These are phyloP conservation scores for Hippocampus zosterae DNA, from an alignment of 2,113 vertebrate species.

Conservation along the genomic window DNA sequence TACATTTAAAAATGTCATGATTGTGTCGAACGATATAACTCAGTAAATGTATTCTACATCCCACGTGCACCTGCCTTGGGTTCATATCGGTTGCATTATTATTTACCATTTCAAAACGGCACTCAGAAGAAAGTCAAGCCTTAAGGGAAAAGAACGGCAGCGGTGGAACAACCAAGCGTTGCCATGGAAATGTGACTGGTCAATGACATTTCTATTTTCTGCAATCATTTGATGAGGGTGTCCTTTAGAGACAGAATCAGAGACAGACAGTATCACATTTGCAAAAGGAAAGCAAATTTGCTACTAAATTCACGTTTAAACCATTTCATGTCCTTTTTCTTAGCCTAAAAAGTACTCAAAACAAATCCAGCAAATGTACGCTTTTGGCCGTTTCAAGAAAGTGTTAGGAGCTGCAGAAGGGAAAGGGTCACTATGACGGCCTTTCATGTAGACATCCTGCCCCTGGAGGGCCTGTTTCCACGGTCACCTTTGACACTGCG, in stretches of 20 bases:
- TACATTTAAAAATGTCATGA: neutral
- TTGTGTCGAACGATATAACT: neutral
- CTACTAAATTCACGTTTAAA: neutral
- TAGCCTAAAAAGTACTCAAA: neutral
- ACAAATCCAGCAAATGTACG: neutral
- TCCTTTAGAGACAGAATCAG: slow-evolving; percentile 31
- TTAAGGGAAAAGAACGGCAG: neutral
- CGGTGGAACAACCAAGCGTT: slow-evolving; percentile 26
- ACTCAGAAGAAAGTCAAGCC: neutral
- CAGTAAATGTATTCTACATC: neutral
- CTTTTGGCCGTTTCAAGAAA: neutral
- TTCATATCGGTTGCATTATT: neutral
- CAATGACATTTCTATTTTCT: slow-evolving; percentile 16
- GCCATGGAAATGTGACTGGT: slow-evolving; percentile 29
- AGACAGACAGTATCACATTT: slow-evolving; percentile 13
- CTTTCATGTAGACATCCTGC: slow-evolving; percentile 12
- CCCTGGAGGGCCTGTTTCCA: slow-evolving; percentile 11
- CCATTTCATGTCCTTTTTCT: neutral
- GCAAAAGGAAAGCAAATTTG: slow-evolving; percentile 13
- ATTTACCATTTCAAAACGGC: neutral
- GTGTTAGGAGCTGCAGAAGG: neutral
- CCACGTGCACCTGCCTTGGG: neutral
- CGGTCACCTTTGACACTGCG: slow-evolving; percentile 4
- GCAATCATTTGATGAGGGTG: slow-evolving; percentile 22
- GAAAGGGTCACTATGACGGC: slow-evolving; percentile 6